Conservation (phyloP, 2,797 vertebrate genomes). For the Rhadinocentrus ornatus region DNA sequence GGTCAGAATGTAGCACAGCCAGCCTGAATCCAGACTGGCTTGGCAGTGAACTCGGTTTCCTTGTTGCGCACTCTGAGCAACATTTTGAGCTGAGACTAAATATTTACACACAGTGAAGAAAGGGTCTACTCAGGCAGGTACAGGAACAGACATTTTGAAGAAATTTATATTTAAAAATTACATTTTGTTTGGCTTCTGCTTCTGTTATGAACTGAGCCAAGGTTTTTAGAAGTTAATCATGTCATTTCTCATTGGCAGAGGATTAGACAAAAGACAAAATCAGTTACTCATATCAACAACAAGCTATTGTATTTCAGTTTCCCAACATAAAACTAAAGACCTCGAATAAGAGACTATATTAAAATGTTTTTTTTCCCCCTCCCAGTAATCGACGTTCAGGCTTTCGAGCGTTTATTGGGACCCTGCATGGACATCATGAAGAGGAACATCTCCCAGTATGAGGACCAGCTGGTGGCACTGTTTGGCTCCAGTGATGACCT, state of each 20-base stretch:
- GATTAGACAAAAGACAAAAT: too few relatives aligned
- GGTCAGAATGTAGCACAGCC: conserved; percentile 11
- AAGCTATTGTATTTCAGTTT: too few relatives aligned
- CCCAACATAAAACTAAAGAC: neutral
- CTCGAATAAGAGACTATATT: neutral
- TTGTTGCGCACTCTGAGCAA: too few relatives aligned
- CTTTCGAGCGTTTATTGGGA: conserved; percentile 95
- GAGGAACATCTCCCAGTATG: conserved; percentile 95
- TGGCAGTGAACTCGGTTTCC: neutral
- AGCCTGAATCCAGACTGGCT: neutral
- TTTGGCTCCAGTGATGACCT: conserved; percentile 92
- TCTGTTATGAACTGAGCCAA: neutral
- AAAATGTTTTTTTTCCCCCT: conserved; percentile 8
- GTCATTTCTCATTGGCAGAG: too few relatives aligned
- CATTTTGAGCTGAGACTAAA: neutral
- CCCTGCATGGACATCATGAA: conserved; percentile 98
- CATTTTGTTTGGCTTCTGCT: neutral
- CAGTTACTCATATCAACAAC: neutral
- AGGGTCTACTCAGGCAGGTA: neutral
- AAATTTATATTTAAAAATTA: neutral
- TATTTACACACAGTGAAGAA: neutral
- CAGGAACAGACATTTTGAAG: neutral
- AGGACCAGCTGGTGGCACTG: conserved; percentile 93
- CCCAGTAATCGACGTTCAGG: conserved; percentile 94
- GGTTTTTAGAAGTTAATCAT: neutral